Percentiles rank a stretch among this genome's conserved stretches.
phyloP scores from a whole-genome alignment of 2,797 vertebrate species.

The Halcyon chelicuti region DNA sequence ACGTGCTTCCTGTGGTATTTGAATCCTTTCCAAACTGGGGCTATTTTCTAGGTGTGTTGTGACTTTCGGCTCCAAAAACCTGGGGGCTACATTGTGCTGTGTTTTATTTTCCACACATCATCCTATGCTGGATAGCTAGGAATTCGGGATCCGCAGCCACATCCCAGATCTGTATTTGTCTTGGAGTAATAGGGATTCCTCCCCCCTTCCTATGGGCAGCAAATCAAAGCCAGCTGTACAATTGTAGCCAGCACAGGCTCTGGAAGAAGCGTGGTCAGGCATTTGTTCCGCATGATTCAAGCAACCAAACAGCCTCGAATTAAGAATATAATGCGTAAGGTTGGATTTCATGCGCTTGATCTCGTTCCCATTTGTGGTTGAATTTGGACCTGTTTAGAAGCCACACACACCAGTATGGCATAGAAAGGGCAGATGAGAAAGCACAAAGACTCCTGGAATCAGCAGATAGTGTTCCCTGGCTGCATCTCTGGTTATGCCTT shows the following conservation, averaged over 20 bases:
- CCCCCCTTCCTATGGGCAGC: conserved; percentile 43
- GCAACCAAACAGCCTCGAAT: conserved; percentile 44
- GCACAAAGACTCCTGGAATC: background rate
- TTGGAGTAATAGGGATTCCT: conserved; percentile 59
- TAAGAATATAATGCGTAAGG: conserved; percentile 30
- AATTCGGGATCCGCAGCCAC: conserved; percentile 58
- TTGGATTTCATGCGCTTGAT: conserved; percentile 59
- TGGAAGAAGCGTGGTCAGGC: conserved; percentile 51
- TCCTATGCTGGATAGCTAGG: conserved; percentile 32
- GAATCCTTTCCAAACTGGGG: conserved; percentile 32
- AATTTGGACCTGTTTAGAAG: conserved; percentile 49
- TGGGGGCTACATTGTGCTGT: conserved; percentile 31
- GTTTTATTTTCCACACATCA: conserved; percentile 66
- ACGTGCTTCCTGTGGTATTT: conserved; percentile 43
- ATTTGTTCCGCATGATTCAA: conserved; percentile 58
- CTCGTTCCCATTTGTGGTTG: conserved; percentile 2
- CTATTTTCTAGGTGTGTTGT: conserved; percentile 59
- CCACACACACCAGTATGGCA: conserved; percentile 31
- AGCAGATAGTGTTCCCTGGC: conserved; percentile 25
- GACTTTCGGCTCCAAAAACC: conserved; percentile 51
- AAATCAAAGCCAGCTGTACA: conserved; percentile 67
- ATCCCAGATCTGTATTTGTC: conserved; percentile 63
- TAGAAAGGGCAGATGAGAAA: conserved; percentile 26
- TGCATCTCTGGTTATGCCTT: background rate
- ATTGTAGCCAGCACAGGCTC: conserved; percentile 19